Base-by-base conservation (phyloP, 1,140 invertebrate genomes). In the Piezodorus guildinii region DNA sequence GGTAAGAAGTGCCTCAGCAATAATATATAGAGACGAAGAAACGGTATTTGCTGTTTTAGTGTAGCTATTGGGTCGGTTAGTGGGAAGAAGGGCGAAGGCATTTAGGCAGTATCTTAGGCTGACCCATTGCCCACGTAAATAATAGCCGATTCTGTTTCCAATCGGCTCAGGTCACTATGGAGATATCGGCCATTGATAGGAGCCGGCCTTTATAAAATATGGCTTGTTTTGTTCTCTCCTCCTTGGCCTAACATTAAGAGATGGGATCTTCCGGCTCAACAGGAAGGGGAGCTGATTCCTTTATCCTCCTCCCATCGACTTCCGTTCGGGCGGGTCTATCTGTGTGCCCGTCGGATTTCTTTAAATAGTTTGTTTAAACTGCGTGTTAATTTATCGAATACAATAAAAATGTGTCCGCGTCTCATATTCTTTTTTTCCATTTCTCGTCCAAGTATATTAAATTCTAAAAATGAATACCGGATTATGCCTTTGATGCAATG, bases 91-190 rank as follows among this genome's bases (percentile, higher is more conserved):
- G 16, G 9, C 12, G 46, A n/a, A 49, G 46, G 46, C 46, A 49
- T 49, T 49, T 49, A 49, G 46, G n/a, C 46, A 49, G 46, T 49
- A 49, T 49, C 46, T 49, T 49, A 49, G 46, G 46, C 9, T 49
- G 46, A 49, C 46, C 46, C 46, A 49, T 49, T 49, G 46, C 5
- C n/a, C 46, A 49, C 46, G 46, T 49, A 21, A 49, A 21, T 49
- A 49, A 49, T 49, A 49, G 46, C 46, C 46, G n/a, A 49, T 49
- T 19, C n/a, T 17, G n/a, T n/a, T 21, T 5, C 46, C 46, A 49
- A 49, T 49, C 46, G 34, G 34, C 34, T 39, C 46, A 49, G 46
- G 46, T 49, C 46, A 19, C 46, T 49, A 49, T 49, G 46, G 46
- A 49, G 46, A 49, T 49, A 49, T 49, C 21, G 46, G 46, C 3